Percentiles rank a stretch among this genome's conserved stretches.
Evolutionary conservation across 1,140 invertebrate genomes (phyloP).

Genomic region (Protaetia brevitarsis): DNA sequence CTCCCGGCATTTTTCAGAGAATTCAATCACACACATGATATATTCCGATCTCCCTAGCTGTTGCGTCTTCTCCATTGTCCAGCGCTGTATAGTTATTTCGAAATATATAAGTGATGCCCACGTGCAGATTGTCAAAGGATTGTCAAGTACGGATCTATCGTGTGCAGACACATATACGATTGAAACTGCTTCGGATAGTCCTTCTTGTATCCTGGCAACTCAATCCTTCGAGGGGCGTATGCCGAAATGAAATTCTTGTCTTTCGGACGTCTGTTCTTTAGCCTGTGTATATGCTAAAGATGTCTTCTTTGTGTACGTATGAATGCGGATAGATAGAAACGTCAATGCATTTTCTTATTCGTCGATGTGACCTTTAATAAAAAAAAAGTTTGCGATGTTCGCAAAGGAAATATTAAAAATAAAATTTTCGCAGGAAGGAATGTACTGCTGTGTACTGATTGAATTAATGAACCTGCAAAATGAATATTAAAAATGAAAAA

Average conservation of each 20-base stretch:
- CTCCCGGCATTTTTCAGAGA: not conserved
- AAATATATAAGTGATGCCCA: too few relatives aligned
- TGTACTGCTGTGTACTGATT: too few relatives aligned
- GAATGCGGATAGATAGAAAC: too few relatives aligned
- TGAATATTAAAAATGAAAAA: too few relatives aligned
- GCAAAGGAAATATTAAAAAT: too few relatives aligned
- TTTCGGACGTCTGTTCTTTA: conserved; percentile 10
- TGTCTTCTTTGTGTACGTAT: too few relatives aligned
- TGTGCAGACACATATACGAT: not conserved
- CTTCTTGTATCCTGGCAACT: conserved; percentile 16
- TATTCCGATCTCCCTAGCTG: not conserved
- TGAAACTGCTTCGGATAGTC: not conserved
- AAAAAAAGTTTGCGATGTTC: too few relatives aligned
- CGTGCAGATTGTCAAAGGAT: conserved; percentile 21
- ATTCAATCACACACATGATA: conserved; percentile 7
- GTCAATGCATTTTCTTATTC: too few relatives aligned
- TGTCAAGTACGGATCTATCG: conserved; percentile 2
- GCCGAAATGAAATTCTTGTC: conserved; percentile 21
- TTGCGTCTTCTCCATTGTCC: not conserved
- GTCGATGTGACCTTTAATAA: too few relatives aligned
- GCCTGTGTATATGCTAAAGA: too few relatives aligned
- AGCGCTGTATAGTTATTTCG: not conserved
- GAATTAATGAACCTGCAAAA: too few relatives aligned
- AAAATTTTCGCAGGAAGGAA: too few relatives aligned
- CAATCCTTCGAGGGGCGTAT: conserved; percentile 1